Evolutionary conservation across 2,888 invertebrate species (phyloP).

Genomic region (Geotrupes spiniger): DNA sequence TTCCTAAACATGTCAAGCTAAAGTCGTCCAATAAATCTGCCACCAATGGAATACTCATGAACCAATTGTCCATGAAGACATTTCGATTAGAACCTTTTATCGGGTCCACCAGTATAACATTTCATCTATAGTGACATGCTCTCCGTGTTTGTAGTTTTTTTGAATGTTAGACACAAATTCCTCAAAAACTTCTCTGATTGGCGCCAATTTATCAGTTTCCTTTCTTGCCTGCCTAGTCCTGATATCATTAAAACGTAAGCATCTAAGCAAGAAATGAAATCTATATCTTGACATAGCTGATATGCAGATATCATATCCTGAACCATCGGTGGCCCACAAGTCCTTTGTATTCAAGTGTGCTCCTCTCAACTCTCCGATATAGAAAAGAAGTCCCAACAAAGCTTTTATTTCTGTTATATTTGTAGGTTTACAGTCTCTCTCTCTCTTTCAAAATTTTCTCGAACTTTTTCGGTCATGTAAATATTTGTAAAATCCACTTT

Average conservation of each 20-base stretch:
- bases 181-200: conserved; percentile 23
- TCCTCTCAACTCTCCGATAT: too few species aligned
- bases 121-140: conserved; percentile 31
- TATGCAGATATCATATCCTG: too few species aligned
- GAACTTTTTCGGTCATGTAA: too few species aligned
- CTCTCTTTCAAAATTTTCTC: too few species aligned
- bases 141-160: conserved; percentile 23
- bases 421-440: too few species aligned
- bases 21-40: not conserved
- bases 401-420: too few species aligned
- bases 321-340: too few species aligned
- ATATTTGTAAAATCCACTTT: too few species aligned
- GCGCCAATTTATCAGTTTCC: conserved; percentile 11
- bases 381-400: too few species aligned
- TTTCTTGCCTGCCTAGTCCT: conserved; percentile 1
- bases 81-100: not conserved
- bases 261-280: too few species aligned
- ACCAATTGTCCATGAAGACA: not conserved
- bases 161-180: conserved; percentile 29
- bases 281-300: too few species aligned
- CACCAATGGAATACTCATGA: not conserved
- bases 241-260: conserved; percentile 11
- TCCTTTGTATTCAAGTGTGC: too few species aligned
- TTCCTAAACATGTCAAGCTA: not conserved
- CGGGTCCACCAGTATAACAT: conserved; percentile 21